Conservation (phyloP, 2,797 vertebrate species). For the Sardinella longiceps region DNA sequence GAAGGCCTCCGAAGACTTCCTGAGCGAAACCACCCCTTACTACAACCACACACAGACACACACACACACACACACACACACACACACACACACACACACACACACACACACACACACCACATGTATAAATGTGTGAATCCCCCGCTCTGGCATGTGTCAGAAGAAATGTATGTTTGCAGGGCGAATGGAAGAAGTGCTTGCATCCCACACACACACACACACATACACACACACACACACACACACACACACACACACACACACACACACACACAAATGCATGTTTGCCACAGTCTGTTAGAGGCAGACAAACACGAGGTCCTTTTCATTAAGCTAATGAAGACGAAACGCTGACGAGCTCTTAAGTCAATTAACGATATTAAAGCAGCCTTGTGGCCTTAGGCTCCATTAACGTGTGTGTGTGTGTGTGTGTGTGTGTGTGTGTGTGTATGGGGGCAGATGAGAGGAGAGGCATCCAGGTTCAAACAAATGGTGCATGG, state of each 20-base stretch:
- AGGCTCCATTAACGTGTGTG: background rate
- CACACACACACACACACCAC: background rate
- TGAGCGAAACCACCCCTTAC: too few relatives aligned
- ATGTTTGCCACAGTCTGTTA: conserved; percentile 83
- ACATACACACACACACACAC: too few relatives aligned
- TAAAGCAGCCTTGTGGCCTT: conserved; percentile 55
- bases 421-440: too few relatives aligned
- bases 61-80: too few relatives aligned
- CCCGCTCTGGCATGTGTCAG: conserved; percentile 68
- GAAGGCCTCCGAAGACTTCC: too few relatives aligned
- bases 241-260: too few relatives aligned
- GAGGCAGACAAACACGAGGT: conserved; percentile 78
- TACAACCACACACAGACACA: too few relatives aligned
- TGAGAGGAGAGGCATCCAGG: conserved; percentile 72
- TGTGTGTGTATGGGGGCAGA: conserved; percentile 31
- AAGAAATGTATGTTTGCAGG: conserved; percentile 73
- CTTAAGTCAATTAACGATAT: conserved; percentile 85
- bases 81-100: conserved; percentile 58
- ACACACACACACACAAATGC: too few relatives aligned
- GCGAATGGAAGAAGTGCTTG: conserved; percentile 80
- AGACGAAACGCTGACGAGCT: conserved; percentile 83
- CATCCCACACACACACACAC: conserved; percentile 57
- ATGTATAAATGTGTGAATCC: conserved; percentile 53
- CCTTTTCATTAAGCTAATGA: conserved; percentile 86
- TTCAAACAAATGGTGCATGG: conserved; percentile 79